Evolutionary conservation across 2,797 vertebrate genomes (phyloP), one percentile per base, ranked within the genome.

Genomic region (Erethizon dorsatum): DNA sequence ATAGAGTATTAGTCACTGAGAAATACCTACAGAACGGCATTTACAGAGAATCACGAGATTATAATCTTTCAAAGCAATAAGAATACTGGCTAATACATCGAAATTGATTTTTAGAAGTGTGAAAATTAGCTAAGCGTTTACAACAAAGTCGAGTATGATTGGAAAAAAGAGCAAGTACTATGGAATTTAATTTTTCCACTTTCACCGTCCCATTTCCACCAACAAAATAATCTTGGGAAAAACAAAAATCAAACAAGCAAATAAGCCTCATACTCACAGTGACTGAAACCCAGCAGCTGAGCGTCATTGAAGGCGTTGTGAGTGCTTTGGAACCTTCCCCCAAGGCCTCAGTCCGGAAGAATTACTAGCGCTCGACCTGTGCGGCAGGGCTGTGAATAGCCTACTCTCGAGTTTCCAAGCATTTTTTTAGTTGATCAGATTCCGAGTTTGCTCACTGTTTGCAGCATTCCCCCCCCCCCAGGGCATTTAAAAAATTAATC

Each of bases 401-500:
- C 7, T 50, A 41, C 15, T 91, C 15, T 80, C 6, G 26, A 28
- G 22, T 14, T 2, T 78, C 47, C 10, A 33, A 45, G 26, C 52
- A 52, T 82, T 61, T 28, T 83, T 10, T 94, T 88, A 77, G 56
- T 10, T 95, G 52, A 59, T 52, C 7, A 77, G 33, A 61, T 26
- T 69, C 75, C 57, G 3, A 37, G 10, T 67, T 91, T 56, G 1
- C 67, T 73, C 33, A 77, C 20, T 57, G 12, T 77, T 33, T 90
- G 56, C n/a, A 84, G n/a, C 26, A 22, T 47, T 56, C 22, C 1
- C 20, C 20, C 57, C 6, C 31, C 12, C 0, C 45, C 28, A 17
- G 2, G 33, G 4, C 15, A 71, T 31, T 65, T 14, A 91, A 88
- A 96, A 94, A 94, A 88, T 84, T 59, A 90, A 80, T 52, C 37